Evolutionary conservation across 2,113 vertebrate species (phyloP), one percentile per base, ranked within the genome.

Genomic region (Brienomyrus brachyistius): DNA sequence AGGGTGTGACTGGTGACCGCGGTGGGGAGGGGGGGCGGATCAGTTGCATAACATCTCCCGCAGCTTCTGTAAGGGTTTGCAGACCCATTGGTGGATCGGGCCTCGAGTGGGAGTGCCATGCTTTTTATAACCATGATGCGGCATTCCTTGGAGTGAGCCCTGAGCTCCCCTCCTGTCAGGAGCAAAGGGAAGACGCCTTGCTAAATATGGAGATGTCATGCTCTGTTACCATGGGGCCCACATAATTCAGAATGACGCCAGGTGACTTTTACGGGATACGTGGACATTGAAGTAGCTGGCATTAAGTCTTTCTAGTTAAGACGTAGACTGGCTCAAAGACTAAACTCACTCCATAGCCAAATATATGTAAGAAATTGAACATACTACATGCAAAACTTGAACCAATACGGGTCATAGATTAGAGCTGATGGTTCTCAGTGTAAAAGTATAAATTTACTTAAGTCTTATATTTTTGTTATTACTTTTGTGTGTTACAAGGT

Each of bases 121-220:
- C 56, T 88, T 88, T 88, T 88, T 45, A 62, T 88, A 66, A 59
- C 56, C 43, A 45, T 62, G 54, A 88, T 35, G 21, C n/a, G 10
- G 40, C 87, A 88, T 88, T 62, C 87, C 35, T 43, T 88, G 19
- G 35, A 62, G 52, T 11, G 59, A 31, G 17, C 19, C 40, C 56
- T n/a, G 21, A 4, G 13, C 35, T 62, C 3, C 31, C 8, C 6
- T 62, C 45, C 35, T 40, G 87, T 43, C 52, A 66, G 85, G 56
- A 35, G 50, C 43, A 66, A 21, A 35, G 56, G 40, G 56, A 88
- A 62, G 54, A 59, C 87, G 21, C 15, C 50, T 23, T 88, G 52
- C 87, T 88, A 88, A 88, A 88, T 88, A 88, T 43, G 87, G 54
- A 88, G 54, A 66, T 43, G 27, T n/a, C 19, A 40, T 19, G 51